These are phyloP conservation scores for Tetramorium simillimum DNA, from an alignment of 1,140 invertebrate species.

Conservation along the genomic window DNA sequence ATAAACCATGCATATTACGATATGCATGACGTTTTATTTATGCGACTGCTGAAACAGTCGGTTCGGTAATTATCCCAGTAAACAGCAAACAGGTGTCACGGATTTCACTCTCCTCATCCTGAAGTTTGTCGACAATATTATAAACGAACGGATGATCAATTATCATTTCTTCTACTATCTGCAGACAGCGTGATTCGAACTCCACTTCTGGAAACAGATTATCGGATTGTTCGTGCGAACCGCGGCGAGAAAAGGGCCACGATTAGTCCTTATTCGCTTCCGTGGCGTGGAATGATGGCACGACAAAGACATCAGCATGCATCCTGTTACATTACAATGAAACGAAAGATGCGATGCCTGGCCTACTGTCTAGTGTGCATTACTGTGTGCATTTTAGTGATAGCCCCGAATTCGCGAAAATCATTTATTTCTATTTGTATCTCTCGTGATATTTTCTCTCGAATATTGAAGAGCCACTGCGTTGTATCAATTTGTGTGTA, in stretches of 20 bases:
- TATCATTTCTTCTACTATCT: not conserved
- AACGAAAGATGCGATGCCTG: not conserved
- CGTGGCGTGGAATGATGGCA: not conserved
- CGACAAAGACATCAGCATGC: not conserved
- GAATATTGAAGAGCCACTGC: not conserved
- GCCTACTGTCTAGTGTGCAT: not conserved
- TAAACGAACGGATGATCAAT: constrained; percentile 69
- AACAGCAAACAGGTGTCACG: constrained; percentile 38
- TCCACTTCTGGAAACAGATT: constrained; percentile 52
- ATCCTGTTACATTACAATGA: not conserved
- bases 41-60: not conserved
- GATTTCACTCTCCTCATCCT: not conserved
- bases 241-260: not conserved
- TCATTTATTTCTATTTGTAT: not conserved
- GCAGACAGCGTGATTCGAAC: constrained; percentile 18
- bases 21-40: not conserved
- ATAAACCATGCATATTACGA: not conserved
- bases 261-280: not conserved
- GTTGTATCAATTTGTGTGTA: not conserved
- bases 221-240: constrained; percentile 21
- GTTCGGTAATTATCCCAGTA: constrained; percentile 44
- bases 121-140: constrained; percentile 49
- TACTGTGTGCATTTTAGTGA: not conserved
- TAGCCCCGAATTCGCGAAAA: not conserved
- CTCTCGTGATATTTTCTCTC: not conserved